Conservation (phyloP, 2,113 vertebrate genomes). For the Antidorcas marsupialis region DNA sequence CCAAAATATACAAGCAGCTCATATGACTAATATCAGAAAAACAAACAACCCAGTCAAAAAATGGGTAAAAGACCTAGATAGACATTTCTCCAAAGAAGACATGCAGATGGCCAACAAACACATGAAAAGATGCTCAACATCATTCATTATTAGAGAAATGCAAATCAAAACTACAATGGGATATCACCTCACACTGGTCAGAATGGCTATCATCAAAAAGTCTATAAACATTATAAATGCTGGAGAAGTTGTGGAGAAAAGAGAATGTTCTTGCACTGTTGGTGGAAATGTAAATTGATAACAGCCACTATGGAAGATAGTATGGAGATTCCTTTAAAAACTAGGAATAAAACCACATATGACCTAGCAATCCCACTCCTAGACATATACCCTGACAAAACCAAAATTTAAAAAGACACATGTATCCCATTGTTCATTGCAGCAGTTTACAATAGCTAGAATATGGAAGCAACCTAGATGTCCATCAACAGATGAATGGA, state of each 20-base stretch:
- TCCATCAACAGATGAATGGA: background rate
- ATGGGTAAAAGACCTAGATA: background rate
- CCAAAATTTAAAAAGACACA: background rate
- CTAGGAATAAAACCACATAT: background rate
- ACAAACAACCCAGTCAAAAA: background rate
- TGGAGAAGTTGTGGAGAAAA: background rate
- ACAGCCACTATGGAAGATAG: background rate
- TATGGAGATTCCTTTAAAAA: background rate
- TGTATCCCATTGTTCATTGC: background rate
- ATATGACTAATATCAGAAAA: background rate
- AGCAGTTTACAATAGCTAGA: background rate
- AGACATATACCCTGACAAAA: fast-evolving
- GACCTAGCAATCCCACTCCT: background rate
- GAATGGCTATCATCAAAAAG: background rate
- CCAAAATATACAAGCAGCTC: background rate
- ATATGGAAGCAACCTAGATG: background rate
- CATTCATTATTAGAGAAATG: background rate
- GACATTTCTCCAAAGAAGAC: background rate
- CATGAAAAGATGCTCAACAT: background rate
- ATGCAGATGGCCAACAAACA: background rate
- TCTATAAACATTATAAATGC: background rate
- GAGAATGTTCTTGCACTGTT: background rate
- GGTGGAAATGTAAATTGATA: background rate
- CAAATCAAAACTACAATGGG: background rate
- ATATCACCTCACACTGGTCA: background rate